phyloP scores from a whole-genome alignment of 2,797 vertebrate genomes.

The Pterois miles region DNA sequence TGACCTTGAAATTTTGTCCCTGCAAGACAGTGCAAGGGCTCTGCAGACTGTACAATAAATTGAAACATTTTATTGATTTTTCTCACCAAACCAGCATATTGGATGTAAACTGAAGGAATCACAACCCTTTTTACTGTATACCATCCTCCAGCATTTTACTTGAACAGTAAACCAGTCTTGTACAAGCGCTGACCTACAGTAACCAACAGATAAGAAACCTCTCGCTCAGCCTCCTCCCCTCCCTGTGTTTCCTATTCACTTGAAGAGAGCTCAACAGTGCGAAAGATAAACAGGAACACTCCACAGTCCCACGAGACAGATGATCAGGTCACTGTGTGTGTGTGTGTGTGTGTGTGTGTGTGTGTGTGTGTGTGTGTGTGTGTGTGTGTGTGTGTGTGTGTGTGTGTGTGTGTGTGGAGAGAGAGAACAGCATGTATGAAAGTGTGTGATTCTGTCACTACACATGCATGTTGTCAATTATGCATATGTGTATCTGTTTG shows the following conservation, averaged over 20 bases:
- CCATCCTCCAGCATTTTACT: too few species aligned
- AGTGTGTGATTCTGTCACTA: background rate
- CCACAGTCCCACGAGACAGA: slow-evolving; percentile 23
- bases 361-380: slow-evolving; percentile 4
- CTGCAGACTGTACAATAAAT: background rate
- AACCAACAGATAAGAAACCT: background rate
- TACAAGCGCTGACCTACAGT: background rate
- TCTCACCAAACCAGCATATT: background rate
- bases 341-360: slow-evolving; percentile 4
- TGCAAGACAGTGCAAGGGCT: background rate
- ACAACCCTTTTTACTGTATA: background rate
- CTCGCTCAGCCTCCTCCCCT: background rate
- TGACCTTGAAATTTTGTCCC: background rate
- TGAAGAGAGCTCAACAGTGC: slow-evolving; percentile 56
- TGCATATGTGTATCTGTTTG: background rate
- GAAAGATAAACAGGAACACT: slow-evolving; percentile 69
- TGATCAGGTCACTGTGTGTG: slow-evolving; percentile 27
- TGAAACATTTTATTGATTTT: background rate
- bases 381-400: background rate
- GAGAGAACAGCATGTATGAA: background rate
- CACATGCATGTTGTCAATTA: background rate
- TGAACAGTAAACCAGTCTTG: background rate
- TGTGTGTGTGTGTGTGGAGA: background rate
- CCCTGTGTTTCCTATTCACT: slow-evolving; percentile 4
- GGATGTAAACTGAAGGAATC: background rate